These are phyloP conservation scores for Microchirus variegatus DNA, from an alignment of 2,797 vertebrate species.

Conservation along the genomic window DNA sequence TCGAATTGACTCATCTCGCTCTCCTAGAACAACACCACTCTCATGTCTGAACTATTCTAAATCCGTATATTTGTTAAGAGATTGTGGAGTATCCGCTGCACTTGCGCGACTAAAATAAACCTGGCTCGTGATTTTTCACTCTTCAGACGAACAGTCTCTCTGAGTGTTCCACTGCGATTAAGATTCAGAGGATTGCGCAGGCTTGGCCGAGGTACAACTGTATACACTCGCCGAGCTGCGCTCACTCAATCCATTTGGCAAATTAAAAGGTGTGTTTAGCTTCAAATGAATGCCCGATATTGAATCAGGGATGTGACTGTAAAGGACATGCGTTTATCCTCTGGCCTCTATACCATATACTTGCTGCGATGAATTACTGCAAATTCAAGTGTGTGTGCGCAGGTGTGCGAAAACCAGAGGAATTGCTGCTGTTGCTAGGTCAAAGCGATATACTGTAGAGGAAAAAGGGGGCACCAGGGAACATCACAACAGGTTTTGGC, in stretches of 20 bases:
- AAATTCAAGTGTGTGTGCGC: conserved; percentile 2
- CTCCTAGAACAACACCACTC: too few species aligned
- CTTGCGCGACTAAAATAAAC: conserved; percentile 4
- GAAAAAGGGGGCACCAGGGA: conserved; percentile 40
- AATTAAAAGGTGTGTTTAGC: conserved; percentile 36
- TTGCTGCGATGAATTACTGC: conserved; percentile 34
- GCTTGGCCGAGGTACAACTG: not conserved
- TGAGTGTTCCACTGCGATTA: conserved; percentile 7
- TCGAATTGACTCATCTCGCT: too few species aligned
- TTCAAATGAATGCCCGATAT: conserved; percentile 15
- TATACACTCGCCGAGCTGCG: not conserved
- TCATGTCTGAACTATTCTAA: too few species aligned
- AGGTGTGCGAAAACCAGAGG: conserved; percentile 16
- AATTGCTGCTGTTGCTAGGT: conserved; percentile 46
- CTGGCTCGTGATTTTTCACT: not conserved
- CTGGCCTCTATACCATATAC: conserved; percentile 6
- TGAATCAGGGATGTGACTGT: conserved; percentile 7
- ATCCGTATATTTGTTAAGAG: too few species aligned
- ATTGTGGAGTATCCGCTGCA: not conserved
- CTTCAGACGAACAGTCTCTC: not conserved
- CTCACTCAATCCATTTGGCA: conserved; percentile 33
- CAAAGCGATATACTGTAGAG: conserved; percentile 32
- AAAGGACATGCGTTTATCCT: conserved; percentile 15
- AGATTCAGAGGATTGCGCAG: conserved; percentile 5
- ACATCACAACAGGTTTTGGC: conserved; percentile 32